Evolutionary conservation across 2,888 invertebrate species (phyloP), one percentile per base, ranked within the genome.

Genomic region (Diploptera punctata): DNA sequence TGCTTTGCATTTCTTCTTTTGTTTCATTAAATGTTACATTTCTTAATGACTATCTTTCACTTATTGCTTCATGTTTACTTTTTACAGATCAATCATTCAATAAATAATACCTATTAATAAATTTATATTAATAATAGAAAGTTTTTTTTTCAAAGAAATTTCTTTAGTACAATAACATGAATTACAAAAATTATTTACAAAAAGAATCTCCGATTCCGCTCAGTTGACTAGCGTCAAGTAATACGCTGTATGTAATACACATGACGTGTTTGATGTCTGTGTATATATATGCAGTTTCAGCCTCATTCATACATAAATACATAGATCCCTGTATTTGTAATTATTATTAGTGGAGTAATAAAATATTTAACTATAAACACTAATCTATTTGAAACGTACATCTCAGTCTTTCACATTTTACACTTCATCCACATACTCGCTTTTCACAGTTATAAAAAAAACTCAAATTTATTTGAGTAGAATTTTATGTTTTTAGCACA

Each of bases 221-320:
- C 47, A 18, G 52, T 68, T 73, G 75, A 75, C 75, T 75, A 75
- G 75, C 75, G 75, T 72, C 75, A 75, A 73, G 67, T 75, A 75
- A 75, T 75, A 75, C 75, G 75, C 75, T 68, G 73, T 71, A 38
- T 47, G 65, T 43, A 26, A 65, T n/a, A 65, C 65, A 47, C 65
- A 47, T 18, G 44, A 44, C 21, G 47, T 26, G 44, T 65, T 26
- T 44, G 24, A 29, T 65, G 18, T 47, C 9, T 47, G 57, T 57
- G 57, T 57, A 29, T n/a, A n/a, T 47, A n/a, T n/a, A 33, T 57
- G 29, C 19, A 38, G 44, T 19, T 38, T 33, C 31, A 68, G 68
- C 68, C 33, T 72, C 73, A 73, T 38, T 68, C 71, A 74, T 68
- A 62, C 62, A 71, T 71, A 73, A 74, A 65, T 67, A 67, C 67